Evolutionary conservation across 2,888 invertebrate species (phyloP), one percentile per base, ranked within the genome.

Genomic region (Euclidia mi): DNA sequence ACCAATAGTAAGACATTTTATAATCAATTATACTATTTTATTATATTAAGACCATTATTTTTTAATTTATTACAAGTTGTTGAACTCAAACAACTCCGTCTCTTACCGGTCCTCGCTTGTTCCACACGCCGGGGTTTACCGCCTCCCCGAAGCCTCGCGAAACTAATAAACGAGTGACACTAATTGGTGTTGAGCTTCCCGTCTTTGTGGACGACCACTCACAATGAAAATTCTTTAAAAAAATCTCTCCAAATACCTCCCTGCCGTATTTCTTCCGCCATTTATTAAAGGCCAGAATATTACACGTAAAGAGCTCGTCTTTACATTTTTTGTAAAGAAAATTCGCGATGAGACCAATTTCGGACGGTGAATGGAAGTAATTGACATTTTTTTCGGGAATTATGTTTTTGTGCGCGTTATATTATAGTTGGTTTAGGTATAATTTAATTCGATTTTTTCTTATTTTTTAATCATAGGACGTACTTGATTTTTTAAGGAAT

Each of bases 121-220:
- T 18, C 66, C 56, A 44, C 56, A 35, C 53, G n/a, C 49, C 43
- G 17, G 35, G 48, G 64, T 65, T 64, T 73, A 65, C 66, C 67
- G 58, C 50, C 65, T 64, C 64, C 73, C 71, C 67, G 45, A 72
- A 69, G 67, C 71, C 49, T 72, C 70, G 65, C 73, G 76, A n/a
- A 82, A 88, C 85, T 88, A 89, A 90, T 88, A 90, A 90, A 87
- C 84, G 88, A 83, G 82, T 87, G 88, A 90, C 91, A 89, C 88
- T 91, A 90, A 91, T 91, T 91, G 90, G 88, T 84, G 77, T 76
- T 71, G 78, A 80, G 80, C 77, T 75, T 62, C 74, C 74, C 78
- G 49, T 80, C 79, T 74, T 77, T 75, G 76, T 71, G 65, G 72
- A 70, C 60, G 70, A 77, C 79, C 79, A 79, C 80, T 84, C 75